Conservation (phyloP, 2,888 invertebrate species). For the Hypsopygia costalis region DNA sequence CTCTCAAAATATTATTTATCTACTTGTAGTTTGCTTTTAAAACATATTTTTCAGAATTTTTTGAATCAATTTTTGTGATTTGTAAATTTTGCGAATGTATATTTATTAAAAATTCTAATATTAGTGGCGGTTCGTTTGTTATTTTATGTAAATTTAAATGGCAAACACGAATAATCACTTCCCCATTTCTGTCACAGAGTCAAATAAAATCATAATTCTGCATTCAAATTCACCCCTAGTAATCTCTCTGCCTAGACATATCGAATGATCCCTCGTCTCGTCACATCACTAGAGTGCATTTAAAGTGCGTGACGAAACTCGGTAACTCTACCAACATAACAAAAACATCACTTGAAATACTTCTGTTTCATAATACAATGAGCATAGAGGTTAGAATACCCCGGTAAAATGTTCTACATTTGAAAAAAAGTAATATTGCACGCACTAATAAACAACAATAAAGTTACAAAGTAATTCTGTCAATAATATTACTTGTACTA, state of each 20-base stretch:
- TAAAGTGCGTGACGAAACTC: slow-evolving; percentile 38
- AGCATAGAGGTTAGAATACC: neutral
- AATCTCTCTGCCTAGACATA: slow-evolving; percentile 14
- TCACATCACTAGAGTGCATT: slow-evolving; percentile 43
- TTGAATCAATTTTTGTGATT: no score
- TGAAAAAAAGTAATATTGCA: neutral
- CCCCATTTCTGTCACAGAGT: slow-evolving; percentile 2
- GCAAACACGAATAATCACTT: neutral
- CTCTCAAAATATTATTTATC: no score
- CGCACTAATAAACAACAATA: slow-evolving; percentile 8
- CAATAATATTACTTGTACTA: neutral
- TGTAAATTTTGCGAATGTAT: no score
- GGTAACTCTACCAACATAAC: slow-evolving; percentile 1
- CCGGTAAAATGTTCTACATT: no score
- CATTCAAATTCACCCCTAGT: slow-evolving; percentile 25
- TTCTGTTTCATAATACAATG: neutral
- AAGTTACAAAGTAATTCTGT: slow-evolving; percentile 1
- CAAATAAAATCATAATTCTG: slow-evolving; percentile 15
- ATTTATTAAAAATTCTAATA: no score
- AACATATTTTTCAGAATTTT: no score
- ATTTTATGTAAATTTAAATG: no score
- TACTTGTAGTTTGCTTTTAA: no score
- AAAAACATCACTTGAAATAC: neutral
- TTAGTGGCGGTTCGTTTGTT: no score
- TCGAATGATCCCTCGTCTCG: slow-evolving; percentile 24